Base-by-base conservation (phyloP, 2,113 vertebrate species). In the Tretioscincus oriximinensis region DNA sequence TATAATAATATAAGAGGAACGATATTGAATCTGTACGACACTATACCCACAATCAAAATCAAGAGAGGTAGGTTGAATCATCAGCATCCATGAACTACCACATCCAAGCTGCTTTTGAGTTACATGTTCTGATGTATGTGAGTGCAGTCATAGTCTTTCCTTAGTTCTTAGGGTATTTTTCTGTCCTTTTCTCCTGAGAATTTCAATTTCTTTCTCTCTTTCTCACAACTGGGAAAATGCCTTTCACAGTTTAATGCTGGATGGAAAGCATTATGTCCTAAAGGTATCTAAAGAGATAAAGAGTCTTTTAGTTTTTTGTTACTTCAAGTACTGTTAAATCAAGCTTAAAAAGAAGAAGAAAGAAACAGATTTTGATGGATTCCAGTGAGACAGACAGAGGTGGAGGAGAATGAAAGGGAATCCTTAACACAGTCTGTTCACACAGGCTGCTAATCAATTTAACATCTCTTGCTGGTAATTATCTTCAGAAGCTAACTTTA, bases 381-480 rank as follows among this genome's bases (percentile, higher is more conserved):
- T 76, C 65, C 29, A 12, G 20, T 81, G 80, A 76, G 65, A 22
- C 64, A 31, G 69, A 26, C 49, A 61, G 80, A 68, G 11, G 73
- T 45, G 21, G 73, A 28, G 75, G 31, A 47, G 75, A 69, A 76
- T 81, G 35, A 81, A 81, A 76, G 54, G n/a, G 51, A 81, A 69
- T 76, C 66, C 61, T 78, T 70, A 61, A 78, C 51, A 70, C 31
- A 29, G 49, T 64, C 60, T 77, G 28, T 77, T 77, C 81, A 54
- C 28, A 64, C 58, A 68, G 35, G 28, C 67, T 28, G 9, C 74
- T 82, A 77, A 77, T 82, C 73, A 82, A 58, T 77, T 61, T 82
- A 82, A 65, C 67, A 77, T 71, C 22, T 71, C 28, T 82, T 77
- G 60, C 66, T 72, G 28, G 22, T 76, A 76, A 77, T 82, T 82